Evolutionary conservation across 2,113 vertebrate genomes (phyloP).

Genomic region (rabbit (Oryctolagus cuniculus)): mOryCun1.1 NC_091444.1:18286001-18286500

Average conservation of each 20-base stretch:
- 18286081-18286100: constrained; percentile 14
- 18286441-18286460: neutral
- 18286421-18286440: neutral
- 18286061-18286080: neutral
- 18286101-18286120: constrained; percentile 17
- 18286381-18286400: neutral
- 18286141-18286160: neutral
- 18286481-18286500: neutral
- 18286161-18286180: constrained; percentile 7
- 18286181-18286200: neutral
- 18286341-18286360: neutral
- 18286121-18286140: neutral
- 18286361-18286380: neutral
- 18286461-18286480: neutral
- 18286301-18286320: constrained; percentile 23
- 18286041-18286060: neutral
- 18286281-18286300: neutral
- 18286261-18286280: constrained; percentile 20
- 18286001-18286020: neutral
- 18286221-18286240: neutral
- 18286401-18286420: neutral
- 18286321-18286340: neutral
- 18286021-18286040: constrained; percentile 26
- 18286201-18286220: neutral
- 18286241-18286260: neutral